These are phyloP conservation scores for Aphelenchoides bicaudatus DNA, from an alignment of 2,888 invertebrate species.

Conservation along the genomic window DNA sequence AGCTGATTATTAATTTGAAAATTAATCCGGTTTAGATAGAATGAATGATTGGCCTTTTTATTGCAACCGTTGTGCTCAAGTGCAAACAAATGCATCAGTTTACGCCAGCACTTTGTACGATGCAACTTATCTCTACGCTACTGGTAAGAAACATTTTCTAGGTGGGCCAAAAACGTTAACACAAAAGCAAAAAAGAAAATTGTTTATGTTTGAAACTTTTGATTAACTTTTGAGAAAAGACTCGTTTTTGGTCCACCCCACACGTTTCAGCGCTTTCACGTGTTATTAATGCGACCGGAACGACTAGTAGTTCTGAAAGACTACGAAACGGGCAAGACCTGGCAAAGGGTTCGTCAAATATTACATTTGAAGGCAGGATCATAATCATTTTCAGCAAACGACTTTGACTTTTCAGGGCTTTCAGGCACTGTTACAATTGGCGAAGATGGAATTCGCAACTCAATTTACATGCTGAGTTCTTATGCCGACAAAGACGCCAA, in stretches of 20 bases:
- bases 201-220: no score
- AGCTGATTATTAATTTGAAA: no score
- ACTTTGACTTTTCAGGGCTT: conserved; percentile 4
- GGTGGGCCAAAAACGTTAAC: no score
- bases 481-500: not conserved
- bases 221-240: no score
- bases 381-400: not conserved
- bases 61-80: conserved; percentile 23
- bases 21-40: no score
- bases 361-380: conserved; percentile 29
- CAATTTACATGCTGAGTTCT: conserved; percentile 13
- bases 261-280: not conserved
- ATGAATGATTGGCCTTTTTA: conserved; percentile 33
- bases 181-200: no score
- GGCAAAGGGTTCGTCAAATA: not conserved
- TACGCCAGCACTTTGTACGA: conserved; percentile 37
- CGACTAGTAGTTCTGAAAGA: conserved; percentile 5
- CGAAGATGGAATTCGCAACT: conserved; percentile 18
- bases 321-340: conserved; percentile 1
- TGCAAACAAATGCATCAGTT: conserved; percentile 17
- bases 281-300: conserved; percentile 17
- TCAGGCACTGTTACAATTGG: conserved; percentile 24
- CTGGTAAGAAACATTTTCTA: not conserved
- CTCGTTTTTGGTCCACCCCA: no score
- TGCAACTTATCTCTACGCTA: conserved; percentile 46